Evolutionary conservation across 2,888 invertebrate species (phyloP).

Genomic region (Cataglyphis cursor): DNA sequence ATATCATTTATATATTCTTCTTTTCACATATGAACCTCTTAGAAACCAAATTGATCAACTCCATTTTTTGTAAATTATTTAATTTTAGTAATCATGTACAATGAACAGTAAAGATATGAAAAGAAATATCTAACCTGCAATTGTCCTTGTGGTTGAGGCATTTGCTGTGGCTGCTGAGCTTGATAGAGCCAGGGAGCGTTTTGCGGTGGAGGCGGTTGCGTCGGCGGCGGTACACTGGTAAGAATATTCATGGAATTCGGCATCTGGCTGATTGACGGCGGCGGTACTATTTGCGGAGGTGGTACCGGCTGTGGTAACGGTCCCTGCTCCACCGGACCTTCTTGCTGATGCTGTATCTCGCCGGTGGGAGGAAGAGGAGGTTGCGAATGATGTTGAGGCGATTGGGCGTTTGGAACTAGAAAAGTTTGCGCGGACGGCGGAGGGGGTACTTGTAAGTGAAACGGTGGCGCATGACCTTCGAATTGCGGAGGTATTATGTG

Average conservation of each 20-base stretch:
- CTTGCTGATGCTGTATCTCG: constrained; percentile 87
- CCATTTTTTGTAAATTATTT: neutral
- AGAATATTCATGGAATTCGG: constrained; percentile 83
- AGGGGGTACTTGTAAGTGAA: constrained; percentile 82
- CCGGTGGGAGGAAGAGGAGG: constrained; percentile 87
- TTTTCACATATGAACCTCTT: neutral
- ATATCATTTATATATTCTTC: neutral
- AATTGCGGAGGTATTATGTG: constrained; percentile 82
- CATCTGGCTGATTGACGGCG: constrained; percentile 82
- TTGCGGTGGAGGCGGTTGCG: constrained; percentile 82
- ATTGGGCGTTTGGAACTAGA: constrained; percentile 80
- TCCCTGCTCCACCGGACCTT: constrained; percentile 87
- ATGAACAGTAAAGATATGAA: neutral
- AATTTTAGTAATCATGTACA: neutral
- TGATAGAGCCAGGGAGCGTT: constrained; percentile 85
- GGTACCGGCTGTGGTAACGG: constrained; percentile 87
- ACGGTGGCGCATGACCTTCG: constrained; percentile 82
- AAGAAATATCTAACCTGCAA: constrained; percentile 76
- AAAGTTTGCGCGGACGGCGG: constrained; percentile 82
- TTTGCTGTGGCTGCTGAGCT: constrained; percentile 79
- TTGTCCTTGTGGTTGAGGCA: constrained; percentile 80
- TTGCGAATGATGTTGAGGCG: constrained; percentile 78
- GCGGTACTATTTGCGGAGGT: constrained; percentile 85
- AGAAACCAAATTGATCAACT: neutral
- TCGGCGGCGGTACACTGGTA: constrained; percentile 84